A percentile compares a stretch with the other conserved stretches of the same genome.
phyloP scores from a whole-genome alignment of 1,140 invertebrate genomes.

The Lineus longissimus region DNA sequence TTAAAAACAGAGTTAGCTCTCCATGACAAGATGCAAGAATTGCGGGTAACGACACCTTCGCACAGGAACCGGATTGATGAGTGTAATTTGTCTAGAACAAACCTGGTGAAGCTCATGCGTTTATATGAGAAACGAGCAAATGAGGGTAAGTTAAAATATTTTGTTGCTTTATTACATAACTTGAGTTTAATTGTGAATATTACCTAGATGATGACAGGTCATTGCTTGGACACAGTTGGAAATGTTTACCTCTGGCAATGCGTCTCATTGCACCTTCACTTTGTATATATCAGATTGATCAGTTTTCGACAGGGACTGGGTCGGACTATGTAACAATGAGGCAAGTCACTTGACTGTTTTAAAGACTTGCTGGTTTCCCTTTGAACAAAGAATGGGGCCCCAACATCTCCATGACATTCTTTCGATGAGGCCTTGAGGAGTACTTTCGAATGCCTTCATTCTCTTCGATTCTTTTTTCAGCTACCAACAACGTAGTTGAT shows the following conservation, averaged over 20 bases:
- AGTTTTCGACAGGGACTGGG: too few relatives aligned
- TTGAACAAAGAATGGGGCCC: too few relatives aligned
- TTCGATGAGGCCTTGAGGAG: too few relatives aligned
- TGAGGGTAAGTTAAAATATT: constrained; percentile 21
- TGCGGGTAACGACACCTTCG: constrained; percentile 25
- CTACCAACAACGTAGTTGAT: constrained; percentile 29
- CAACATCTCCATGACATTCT: too few relatives aligned
- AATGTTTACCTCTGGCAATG: background rate
- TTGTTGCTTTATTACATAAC: background rate
- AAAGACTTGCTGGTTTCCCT: too few relatives aligned
- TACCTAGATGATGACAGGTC: too few relatives aligned
- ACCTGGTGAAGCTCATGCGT: constrained; percentile 29
- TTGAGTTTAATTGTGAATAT: background rate
- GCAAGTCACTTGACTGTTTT: too few relatives aligned
- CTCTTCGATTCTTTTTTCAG: constrained; percentile 16
- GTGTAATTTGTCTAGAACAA: constrained; percentile 25
- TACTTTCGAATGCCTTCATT: background rate
- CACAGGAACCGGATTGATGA: constrained; percentile 28
- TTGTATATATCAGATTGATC: too few relatives aligned
- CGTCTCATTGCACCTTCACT: too few relatives aligned
- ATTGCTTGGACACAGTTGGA: background rate
- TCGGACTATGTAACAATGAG: too few relatives aligned
- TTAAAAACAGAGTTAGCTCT: constrained; percentile 35
- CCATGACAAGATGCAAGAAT: constrained; percentile 35
- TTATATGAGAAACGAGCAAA: constrained; percentile 36